These are phyloP conservation scores for Chirona hameri DNA, from an alignment of 2,888 invertebrate species.

Conservation along the genomic window DNA sequence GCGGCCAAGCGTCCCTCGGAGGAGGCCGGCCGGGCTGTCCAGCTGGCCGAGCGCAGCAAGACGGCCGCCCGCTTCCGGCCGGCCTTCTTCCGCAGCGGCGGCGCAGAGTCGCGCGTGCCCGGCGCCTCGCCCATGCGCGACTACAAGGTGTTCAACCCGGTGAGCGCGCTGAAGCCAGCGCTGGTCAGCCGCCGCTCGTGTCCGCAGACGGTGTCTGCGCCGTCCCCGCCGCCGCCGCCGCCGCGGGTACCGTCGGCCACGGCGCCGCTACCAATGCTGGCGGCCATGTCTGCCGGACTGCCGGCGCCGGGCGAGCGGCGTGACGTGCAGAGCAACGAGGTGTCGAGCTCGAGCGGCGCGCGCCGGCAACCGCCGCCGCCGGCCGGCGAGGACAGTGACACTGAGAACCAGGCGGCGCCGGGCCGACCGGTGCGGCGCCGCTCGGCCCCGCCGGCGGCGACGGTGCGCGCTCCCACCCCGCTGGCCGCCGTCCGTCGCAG, in stretches of 20 bases:
- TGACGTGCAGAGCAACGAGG: slow-evolving; percentile 33
- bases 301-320: neutral
- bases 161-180: slow-evolving; percentile 5
- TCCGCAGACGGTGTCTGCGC: neutral
- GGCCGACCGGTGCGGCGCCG: slow-evolving; percentile 9
- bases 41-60: neutral
- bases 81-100: slow-evolving; percentile 22
- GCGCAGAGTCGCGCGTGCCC: neutral
- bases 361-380: slow-evolving; percentile 24
- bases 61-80: slow-evolving; percentile 13
- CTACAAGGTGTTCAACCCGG: slow-evolving; percentile 13
- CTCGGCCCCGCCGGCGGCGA: slow-evolving; percentile 12
- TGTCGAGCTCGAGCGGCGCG: slow-evolving; percentile 32
- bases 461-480: neutral
- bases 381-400: slow-evolving; percentile 36
- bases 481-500: neutral
- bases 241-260: neutral
- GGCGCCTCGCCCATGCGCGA: slow-evolving; percentile 9
- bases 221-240: neutral
- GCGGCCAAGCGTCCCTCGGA: neutral
- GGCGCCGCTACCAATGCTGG: slow-evolving; percentile 12
- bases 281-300: neutral
- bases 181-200: slow-evolving; percentile 4
- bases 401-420: slow-evolving; percentile 34
- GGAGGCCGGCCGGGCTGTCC: neutral